phyloP scores from a whole-genome alignment of 2,888 invertebrate species.

The Epirrita christyi region DNA sequence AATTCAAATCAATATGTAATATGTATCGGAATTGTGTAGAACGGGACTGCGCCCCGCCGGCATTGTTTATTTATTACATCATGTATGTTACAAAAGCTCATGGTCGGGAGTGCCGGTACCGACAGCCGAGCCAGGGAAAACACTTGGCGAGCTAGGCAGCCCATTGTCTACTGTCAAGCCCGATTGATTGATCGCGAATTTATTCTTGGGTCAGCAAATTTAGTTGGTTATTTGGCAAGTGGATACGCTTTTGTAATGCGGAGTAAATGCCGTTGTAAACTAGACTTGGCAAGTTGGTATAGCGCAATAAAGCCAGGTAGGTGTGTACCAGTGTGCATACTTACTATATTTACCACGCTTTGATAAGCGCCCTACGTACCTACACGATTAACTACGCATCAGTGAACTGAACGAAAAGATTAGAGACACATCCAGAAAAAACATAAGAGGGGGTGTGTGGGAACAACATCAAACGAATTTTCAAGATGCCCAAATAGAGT shows the following conservation, averaged over 20 bases:
- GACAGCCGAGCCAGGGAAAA: constrained; percentile 46
- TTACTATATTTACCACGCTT: constrained; percentile 2
- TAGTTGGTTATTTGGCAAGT: constrained; percentile 50
- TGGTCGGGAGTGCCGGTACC: constrained; percentile 49
- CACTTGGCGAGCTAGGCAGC: constrained; percentile 55
- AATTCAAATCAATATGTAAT: constrained; percentile 21
- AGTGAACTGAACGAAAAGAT: constrained; percentile 16
- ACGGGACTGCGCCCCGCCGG: constrained; percentile 31
- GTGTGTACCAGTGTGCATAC: neutral
- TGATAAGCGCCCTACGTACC: constrained; percentile 2
- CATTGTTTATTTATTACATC: constrained; percentile 41
- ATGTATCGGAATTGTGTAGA: constrained; percentile 27
- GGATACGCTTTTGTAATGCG: constrained; percentile 32
- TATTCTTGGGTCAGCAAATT: constrained; percentile 54
- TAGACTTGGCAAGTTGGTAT: constrained; percentile 10
- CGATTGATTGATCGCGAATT: constrained; percentile 62
- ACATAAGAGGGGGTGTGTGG: constrained; percentile 9
- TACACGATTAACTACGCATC: constrained; percentile 10
- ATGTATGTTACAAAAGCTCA: constrained; percentile 44
- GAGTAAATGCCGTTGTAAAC: constrained; percentile 29
- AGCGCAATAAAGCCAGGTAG: neutral
- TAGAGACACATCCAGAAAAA: constrained; percentile 9
- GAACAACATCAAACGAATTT: constrained; percentile 5
- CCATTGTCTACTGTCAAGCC: constrained; percentile 54
- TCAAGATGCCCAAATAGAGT: constrained; percentile 8